Evolutionary conservation across 2,797 vertebrate genomes (phyloP).

Genomic region (Neoniphon sammara): DNA sequence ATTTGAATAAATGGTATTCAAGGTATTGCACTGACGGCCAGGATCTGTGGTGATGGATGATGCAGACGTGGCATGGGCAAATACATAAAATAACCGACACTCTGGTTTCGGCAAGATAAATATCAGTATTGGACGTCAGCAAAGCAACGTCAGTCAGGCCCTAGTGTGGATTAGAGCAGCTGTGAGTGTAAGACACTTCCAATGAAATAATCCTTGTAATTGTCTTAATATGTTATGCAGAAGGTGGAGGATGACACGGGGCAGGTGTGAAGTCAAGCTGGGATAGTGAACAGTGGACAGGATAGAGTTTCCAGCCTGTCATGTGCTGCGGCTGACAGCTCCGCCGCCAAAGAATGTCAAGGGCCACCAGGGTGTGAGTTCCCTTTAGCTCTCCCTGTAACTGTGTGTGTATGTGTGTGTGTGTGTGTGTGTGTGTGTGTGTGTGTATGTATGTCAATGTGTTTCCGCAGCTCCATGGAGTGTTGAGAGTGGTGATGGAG

Average conservation of each 20-base stretch:
- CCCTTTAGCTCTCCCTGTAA: slow-evolving; percentile 19
- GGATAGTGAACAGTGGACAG: slow-evolving; percentile 11
- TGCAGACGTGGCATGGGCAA: too few species aligned
- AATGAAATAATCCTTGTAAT: slow-evolving; percentile 53
- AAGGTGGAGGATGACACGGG: slow-evolving; percentile 44
- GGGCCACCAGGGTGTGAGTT: slow-evolving; percentile 34
- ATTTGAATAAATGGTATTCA: too few species aligned
- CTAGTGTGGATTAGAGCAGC: slow-evolving; percentile 48
- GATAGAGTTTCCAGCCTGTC: slow-evolving; percentile 64
- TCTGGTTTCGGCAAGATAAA: background rate
- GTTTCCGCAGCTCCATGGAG: slow-evolving; percentile 90
- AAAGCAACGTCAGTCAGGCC: slow-evolving; percentile 11
- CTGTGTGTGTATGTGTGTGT: slow-evolving; percentile 34
- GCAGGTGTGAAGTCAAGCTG: slow-evolving; percentile 54
- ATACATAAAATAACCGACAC: too few species aligned
- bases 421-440: slow-evolving; percentile 27
- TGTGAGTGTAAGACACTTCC: slow-evolving; percentile 40
- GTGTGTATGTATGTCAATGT: slow-evolving; percentile 41
- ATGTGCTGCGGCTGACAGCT: slow-evolving; percentile 28
- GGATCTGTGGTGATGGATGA: too few species aligned
- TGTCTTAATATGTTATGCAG: slow-evolving; percentile 57
- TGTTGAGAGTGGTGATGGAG: slow-evolving; percentile 95
- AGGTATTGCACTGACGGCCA: too few species aligned
- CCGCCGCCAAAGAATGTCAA: slow-evolving; percentile 55
- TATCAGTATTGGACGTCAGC: slow-evolving; percentile 29